Conservation (phyloP, 2,797 vertebrate genomes). For the Lerista edwardsae region DNA sequence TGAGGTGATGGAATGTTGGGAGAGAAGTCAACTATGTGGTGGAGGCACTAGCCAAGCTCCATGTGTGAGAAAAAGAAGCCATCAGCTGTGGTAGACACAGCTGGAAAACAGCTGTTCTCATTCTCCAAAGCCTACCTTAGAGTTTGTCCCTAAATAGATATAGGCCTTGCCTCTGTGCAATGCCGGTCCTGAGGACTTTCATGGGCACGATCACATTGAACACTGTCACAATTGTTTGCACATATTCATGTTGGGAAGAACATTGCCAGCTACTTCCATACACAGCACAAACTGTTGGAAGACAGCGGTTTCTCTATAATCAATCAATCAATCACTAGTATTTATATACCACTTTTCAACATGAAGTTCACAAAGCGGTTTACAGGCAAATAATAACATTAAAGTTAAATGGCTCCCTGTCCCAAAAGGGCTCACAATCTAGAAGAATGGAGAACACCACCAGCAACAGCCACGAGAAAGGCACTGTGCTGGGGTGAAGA, state of each 20-base stretch:
- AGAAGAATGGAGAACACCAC: no score
- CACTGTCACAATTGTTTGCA: slow-evolving; percentile 5
- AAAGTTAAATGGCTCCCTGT: no score
- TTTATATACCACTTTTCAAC: no score
- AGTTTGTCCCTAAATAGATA: neutral
- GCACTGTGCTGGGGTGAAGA: no score
- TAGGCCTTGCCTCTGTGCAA: neutral
- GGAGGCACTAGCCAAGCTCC: slow-evolving; percentile 10
- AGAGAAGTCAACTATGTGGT: slow-evolving; percentile 21
- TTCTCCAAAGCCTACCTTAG: neutral
- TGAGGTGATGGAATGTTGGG: slow-evolving; percentile 26
- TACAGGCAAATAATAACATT: no score
- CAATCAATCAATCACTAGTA: no score
- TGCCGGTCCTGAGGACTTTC: neutral
- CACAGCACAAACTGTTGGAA: neutral
- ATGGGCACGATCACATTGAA: neutral
- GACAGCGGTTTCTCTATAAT: no score
- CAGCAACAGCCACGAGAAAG: no score
- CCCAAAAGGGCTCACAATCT: no score
- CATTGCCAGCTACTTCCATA: neutral
- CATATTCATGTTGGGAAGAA: neutral
- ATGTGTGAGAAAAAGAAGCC: slow-evolving; percentile 10
- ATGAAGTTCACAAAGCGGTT: no score
- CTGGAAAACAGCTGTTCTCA: slow-evolving; percentile 35
- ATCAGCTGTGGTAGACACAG: slow-evolving; percentile 33